Evolutionary conservation across 2,113 vertebrate genomes (phyloP), one percentile per base, ranked within the genome.

Genomic region (Sciurus niger): DNA sequence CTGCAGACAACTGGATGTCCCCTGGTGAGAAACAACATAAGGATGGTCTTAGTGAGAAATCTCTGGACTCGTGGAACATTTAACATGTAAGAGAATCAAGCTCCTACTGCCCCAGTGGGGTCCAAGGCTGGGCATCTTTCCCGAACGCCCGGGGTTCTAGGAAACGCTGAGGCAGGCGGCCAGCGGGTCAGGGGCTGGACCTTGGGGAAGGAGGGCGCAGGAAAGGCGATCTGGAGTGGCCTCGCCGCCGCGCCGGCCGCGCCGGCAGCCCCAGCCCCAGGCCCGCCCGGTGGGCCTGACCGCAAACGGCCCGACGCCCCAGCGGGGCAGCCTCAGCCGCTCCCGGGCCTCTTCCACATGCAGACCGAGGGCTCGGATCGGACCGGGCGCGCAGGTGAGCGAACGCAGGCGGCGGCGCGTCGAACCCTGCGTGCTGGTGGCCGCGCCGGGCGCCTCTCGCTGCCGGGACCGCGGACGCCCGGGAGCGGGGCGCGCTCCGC

Each of bases 211-310:
- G 7, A 53, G 43, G n/a, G 2, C 14, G 3, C 32, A 18, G 5
- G 6, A 8, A 40, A 14, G 82, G 53, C 28, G 11, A 13, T 0
- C 0, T 0, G 43, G 34, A 63, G 72, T 2, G 8, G 4, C 32
- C 55, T 53, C 65, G 48, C 1, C 4, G 58, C 32, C 28, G 28
- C 16, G 20, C 10, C 0, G 2, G 58, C 32, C 28, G 28, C 16
- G 20, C 10, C 0, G 2, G 37, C 77, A 18, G 43, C 53, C 16
- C 4, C 30, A 10, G 53, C 24, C 72, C 60, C 40, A 40, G 40
- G 3, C 40, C 18, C 24, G 8, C 48, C 53, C 2, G 32, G 70
- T 4, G 28, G 20, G n/a, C 74, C 58, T 17, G 11, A 40, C 40
- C 53, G 53, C 53, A 55, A 5, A 17, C 20, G 55, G 20, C 55